These are phyloP conservation scores for Oceanodroma leucorhoa DNA, from an alignment of 2,797 vertebrate species.

Conservation along the genomic window DNA sequence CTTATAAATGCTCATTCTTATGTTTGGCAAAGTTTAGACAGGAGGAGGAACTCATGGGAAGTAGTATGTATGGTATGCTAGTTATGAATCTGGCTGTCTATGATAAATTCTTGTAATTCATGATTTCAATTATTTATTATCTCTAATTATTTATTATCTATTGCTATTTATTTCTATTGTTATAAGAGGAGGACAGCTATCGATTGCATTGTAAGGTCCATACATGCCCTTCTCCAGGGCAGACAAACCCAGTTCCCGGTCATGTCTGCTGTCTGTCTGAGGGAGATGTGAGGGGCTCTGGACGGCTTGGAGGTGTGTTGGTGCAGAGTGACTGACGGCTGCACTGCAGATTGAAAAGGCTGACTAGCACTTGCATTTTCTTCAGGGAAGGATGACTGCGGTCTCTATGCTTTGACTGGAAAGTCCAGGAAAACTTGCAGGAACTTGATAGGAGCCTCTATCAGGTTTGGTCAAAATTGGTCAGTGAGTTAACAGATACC, in stretches of 20 bases:
- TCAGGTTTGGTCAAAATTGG: neutral
- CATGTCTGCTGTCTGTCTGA: neutral
- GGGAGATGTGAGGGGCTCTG: neutral
- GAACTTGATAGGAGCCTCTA: neutral
- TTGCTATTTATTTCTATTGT: neutral
- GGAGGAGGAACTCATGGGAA: neutral
- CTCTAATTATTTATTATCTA: neutral
- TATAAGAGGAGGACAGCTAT: neutral
- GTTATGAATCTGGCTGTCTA: neutral
- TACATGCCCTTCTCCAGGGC: neutral
- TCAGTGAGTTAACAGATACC: neutral
- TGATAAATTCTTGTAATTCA: neutral
- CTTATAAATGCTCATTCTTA: neutral
- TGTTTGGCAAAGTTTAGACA: neutral
- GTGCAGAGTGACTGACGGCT: neutral
- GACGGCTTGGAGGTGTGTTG: neutral
- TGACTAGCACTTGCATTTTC: neutral
- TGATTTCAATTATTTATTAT: neutral
- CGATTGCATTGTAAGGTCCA: neutral
- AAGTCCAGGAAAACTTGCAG: neutral
- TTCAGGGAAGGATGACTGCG: neutral
- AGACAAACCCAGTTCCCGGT: neutral
- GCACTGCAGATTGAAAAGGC: neutral
- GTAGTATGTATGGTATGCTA: neutral
- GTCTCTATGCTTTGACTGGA: neutral